Conservation (phyloP, 2,113 vertebrate genomes). For the Gallinago undulata region DNA sequence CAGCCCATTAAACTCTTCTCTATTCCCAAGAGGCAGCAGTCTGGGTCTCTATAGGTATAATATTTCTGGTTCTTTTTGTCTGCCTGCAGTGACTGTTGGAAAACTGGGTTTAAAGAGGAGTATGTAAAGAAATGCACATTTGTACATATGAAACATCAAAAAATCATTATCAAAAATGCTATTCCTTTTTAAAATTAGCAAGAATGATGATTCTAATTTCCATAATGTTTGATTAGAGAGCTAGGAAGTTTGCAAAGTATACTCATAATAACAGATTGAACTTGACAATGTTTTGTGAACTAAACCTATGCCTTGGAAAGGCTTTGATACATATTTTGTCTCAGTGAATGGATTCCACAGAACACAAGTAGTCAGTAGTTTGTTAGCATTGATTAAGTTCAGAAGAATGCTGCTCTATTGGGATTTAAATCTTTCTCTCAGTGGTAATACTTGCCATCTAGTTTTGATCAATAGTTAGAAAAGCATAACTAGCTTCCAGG, state of each 20-base stretch:
- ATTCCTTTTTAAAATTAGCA: neutral
- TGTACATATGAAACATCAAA: neutral
- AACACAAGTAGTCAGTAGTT: neutral
- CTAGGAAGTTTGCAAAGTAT: neutral
- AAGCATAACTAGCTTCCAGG: neutral
- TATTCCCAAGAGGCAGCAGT: neutral
- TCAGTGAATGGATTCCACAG: neutral
- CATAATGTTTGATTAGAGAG: neutral
- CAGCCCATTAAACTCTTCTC: neutral
- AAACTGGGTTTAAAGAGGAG: neutral
- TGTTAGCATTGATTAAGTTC: neutral
- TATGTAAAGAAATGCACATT: neutral
- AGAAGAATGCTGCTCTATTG: neutral
- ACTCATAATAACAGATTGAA: neutral
- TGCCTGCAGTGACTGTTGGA: neutral
- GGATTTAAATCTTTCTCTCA: slow-evolving; percentile 21
- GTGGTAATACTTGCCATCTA: neutral
- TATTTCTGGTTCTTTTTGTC: neutral
- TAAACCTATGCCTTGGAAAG: neutral
- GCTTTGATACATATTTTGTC: neutral
- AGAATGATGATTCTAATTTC: neutral
- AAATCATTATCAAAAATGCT: neutral
- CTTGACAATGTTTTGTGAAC: neutral
- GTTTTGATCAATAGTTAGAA: neutral
- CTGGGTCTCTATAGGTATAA: neutral